phyloP scores from a whole-genome alignment of 2,797 vertebrate species.

The Mormyrops attenuatus region DNA sequence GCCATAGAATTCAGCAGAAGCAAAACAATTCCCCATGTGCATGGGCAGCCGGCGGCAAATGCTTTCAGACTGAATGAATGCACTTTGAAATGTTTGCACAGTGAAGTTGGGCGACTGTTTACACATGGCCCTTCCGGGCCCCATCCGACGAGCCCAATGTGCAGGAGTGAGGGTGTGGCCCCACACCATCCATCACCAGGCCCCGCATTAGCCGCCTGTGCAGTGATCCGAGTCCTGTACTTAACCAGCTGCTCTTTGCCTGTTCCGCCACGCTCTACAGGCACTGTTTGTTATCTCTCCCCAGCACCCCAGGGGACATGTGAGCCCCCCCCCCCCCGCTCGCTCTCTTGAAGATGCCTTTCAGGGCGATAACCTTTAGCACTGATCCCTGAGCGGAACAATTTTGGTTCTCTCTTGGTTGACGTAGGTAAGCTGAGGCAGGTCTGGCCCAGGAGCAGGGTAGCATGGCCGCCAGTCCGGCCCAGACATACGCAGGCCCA shows the following conservation, averaged over 20 bases:
- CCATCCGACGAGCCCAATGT: not conserved
- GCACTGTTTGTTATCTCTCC: conserved; percentile 16
- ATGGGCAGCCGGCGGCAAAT: not conserved
- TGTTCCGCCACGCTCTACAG: not conserved
- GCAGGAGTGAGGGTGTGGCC: not conserved
- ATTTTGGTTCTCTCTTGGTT: not conserved
- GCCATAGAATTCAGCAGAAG: not conserved
- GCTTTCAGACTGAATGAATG: conserved; percentile 3
- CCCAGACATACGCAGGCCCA: too few species aligned
- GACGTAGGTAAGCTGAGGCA: not conserved
- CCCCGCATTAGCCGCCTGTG: not conserved
- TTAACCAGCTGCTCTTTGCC: not conserved
- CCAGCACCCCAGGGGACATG: not conserved
- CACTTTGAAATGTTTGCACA: not conserved
- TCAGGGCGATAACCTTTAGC: conserved; percentile 9
- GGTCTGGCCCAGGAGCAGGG: not conserved
- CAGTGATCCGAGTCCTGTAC: conserved; percentile 7
- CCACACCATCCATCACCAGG: not conserved
- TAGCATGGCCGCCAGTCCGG: too few species aligned
- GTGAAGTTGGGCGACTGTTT: not conserved
- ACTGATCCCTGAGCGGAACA: not conserved
- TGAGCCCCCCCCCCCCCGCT: not conserved
- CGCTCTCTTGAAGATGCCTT: conserved; percentile 3
- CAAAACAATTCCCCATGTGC: not conserved
- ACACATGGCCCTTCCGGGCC: conserved; percentile 3